Percentiles rank a stretch among this genome's conserved stretches.
These are phyloP conservation scores for Sebastes goodei DNA, from an alignment of 2,797 vertebrate species.

Conservation along the genomic window DNA sequence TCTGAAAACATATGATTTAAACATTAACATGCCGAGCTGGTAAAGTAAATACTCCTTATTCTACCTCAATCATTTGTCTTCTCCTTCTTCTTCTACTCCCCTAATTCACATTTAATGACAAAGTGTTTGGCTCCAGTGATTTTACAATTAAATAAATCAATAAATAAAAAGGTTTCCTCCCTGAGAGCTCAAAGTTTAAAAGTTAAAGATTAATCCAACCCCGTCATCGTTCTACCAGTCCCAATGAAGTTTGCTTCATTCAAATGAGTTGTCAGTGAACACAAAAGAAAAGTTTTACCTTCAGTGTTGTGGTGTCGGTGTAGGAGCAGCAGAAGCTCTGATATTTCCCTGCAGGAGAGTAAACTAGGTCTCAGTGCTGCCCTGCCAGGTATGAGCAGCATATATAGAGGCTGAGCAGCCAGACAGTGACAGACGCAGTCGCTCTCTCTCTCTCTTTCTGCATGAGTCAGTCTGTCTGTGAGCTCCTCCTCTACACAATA, in stretches of 20 bases:
- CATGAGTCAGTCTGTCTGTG: constrained; percentile 77
- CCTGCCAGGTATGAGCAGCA: constrained; percentile 79
- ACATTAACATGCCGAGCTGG: constrained; percentile 43
- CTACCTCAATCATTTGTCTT: constrained; percentile 10
- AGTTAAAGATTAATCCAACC: background rate
- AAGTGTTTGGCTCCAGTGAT: background rate
- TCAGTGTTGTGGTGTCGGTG: constrained; percentile 35
- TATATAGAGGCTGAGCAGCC: constrained; percentile 84
- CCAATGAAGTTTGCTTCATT: background rate
- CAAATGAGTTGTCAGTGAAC: constrained; percentile 6
- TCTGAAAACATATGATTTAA: constrained; percentile 60
- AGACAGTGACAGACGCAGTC: constrained; percentile 74
- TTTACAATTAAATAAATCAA: background rate
- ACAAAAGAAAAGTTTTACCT: constrained; percentile 65
- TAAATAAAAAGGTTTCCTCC: background rate
- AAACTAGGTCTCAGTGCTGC: constrained; percentile 40
- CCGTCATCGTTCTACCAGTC: background rate
- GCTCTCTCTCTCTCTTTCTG: constrained; percentile 28
- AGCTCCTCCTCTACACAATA: constrained; percentile 73
- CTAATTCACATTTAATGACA: background rate
- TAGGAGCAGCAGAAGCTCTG: constrained; percentile 21
- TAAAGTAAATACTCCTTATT: background rate
- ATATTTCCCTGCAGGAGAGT: constrained; percentile 64
- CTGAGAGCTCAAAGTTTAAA: background rate
- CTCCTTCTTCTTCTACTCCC: background rate